Evolutionary conservation across 2,888 invertebrate genomes (phyloP), one percentile per base, ranked within the genome.

Genomic region (Euplexia lucipara): DNA sequence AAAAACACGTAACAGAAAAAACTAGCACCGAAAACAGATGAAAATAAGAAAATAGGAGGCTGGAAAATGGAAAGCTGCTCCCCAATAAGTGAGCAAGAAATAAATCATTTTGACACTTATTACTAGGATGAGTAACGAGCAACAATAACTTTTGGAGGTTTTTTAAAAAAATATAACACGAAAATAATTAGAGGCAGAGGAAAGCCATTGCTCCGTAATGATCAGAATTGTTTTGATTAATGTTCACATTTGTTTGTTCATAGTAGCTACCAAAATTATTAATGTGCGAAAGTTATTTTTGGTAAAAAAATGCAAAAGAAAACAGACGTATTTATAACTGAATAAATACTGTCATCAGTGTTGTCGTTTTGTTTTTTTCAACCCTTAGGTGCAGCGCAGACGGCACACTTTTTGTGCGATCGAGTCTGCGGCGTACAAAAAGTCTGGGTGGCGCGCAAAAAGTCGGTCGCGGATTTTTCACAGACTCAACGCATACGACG

Each of bases 101-200:
- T 88, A 88, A 88, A 88, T 88, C 87, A 88, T 88, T 86, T 86
- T 86, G 90, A 89, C 90, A 86, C 84, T 89, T 90, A 89, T 90
- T 90, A 85, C 88, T 70, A 69, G 84, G 86, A 89, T 90, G 90
- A 90, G 83, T 86, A 87, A 90, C 85, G 89, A 85, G 78, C 83
- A 75, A 81, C 83, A 83, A 84, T 86, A 83, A 85, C 83, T 83
- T 84, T 76, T 34, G 49, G 71, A 71, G 79, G 67, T 71, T 75
- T 79, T 85, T 83, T 86, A 81, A 71, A 73, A n/a, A 83, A 82
- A 81, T 74, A 80, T 83, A 85, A 82, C 81, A 84, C 75, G 62
- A 79, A 83, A 82, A 83, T 86, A 85, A 87, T 87, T 86, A 86
- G 79, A 62, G 56, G 68, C 60, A 68, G 54, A 68, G 58, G 48